These are phyloP conservation scores for Datnioides undecimradiatus DNA, from an alignment of 2,113 vertebrate species.

Conservation along the genomic window DNA sequence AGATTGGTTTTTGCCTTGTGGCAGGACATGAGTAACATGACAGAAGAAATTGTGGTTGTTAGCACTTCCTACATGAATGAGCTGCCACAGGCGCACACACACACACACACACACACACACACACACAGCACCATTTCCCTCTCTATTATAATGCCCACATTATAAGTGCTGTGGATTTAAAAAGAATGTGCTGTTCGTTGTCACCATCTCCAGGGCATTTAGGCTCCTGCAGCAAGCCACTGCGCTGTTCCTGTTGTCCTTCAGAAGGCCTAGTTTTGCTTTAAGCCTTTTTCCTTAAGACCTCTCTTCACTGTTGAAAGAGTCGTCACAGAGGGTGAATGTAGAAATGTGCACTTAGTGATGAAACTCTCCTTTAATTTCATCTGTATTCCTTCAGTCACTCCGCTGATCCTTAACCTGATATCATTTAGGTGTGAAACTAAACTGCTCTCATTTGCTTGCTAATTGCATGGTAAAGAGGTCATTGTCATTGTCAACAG, in stretches of 20 bases:
- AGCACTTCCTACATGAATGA: slow-evolving; percentile 45
- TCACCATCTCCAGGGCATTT: slow-evolving; percentile 50
- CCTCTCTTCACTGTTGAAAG: not conserved
- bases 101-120: too few species aligned
- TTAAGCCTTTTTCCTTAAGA: slow-evolving; percentile 22
- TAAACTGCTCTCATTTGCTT: slow-evolving; percentile 37
- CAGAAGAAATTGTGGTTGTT: slow-evolving; percentile 40
- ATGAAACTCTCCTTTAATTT: not conserved
- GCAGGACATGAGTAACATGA: slow-evolving; percentile 45
- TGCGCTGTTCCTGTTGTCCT: slow-evolving; percentile 64
- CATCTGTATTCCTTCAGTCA: not conserved
- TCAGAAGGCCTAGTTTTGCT: slow-evolving; percentile 60
- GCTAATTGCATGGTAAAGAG: slow-evolving; percentile 48
- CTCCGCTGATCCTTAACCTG: slow-evolving; percentile 3
- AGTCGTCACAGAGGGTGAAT: not conserved
- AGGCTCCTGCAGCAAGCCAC: slow-evolving; percentile 51
- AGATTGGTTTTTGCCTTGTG: slow-evolving; percentile 68
- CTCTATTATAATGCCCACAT: not conserved
- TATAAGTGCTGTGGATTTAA: slow-evolving; percentile 11
- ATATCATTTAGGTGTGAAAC: slow-evolving; percentile 15
- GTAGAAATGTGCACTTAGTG: not conserved
- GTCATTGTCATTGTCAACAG: slow-evolving; percentile 59
- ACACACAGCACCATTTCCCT: not conserved
- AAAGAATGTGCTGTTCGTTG: slow-evolving; percentile 15
- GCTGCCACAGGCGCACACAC: slow-evolving; percentile 27